Conservation (phyloP, 2,888 invertebrate genomes). For the Patella pellucida region DNA sequence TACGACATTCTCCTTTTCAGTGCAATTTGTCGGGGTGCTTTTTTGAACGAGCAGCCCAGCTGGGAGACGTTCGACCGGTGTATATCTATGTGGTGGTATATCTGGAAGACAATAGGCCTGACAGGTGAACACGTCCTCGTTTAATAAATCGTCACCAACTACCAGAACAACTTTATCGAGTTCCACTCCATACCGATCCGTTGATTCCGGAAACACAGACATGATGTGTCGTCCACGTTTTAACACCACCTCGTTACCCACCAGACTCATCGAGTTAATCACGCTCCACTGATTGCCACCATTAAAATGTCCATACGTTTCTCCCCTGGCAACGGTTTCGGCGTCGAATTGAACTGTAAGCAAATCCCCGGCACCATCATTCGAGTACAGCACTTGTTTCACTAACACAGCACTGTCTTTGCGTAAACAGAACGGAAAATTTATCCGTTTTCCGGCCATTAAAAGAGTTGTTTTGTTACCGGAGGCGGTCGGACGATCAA, state of each 20-base stretch:
- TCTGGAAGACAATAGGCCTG: neutral
- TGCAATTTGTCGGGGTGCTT: neutral
- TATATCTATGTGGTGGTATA: neutral
- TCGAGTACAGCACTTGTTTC: neutral
- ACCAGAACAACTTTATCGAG: neutral
- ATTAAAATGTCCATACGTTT: neutral
- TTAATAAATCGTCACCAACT: neutral
- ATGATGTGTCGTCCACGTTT: neutral
- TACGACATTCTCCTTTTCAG: neutral
- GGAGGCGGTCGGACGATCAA: too few relatives aligned
- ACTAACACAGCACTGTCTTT: neutral
- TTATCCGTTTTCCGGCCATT: neutral
- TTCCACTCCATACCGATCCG: neutral
- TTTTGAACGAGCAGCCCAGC: neutral
- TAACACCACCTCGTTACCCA: neutral
- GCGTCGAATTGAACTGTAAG: too few relatives aligned
- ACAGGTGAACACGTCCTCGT: neutral
- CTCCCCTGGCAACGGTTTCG: neutral
- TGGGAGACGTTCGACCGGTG: neutral
- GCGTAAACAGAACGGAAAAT: neutral
- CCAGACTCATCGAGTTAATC: neutral
- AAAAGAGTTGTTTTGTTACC: too few relatives aligned
- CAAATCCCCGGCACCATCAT: neutral
- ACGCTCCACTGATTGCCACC: too few relatives aligned
- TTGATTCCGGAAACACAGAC: neutral